Conservation (phyloP, 2,797 vertebrate genomes). For the Onychomys arenicola region DNA sequence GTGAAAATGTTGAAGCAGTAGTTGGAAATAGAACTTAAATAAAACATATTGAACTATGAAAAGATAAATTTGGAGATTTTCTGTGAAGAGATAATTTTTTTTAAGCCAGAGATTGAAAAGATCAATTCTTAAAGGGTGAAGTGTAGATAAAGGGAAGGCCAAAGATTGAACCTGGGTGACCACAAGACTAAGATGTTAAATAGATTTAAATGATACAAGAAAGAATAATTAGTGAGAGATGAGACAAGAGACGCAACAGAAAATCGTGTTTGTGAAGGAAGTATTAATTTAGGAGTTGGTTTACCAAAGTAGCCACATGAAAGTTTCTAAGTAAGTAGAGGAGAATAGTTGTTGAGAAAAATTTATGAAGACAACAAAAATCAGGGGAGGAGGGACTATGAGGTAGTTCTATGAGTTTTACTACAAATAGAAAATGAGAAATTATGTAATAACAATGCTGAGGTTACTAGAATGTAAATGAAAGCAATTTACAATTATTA, state of each 20-base stretch:
- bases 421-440: constrained; percentile 6
- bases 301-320: not conserved
- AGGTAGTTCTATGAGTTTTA: not conserved
- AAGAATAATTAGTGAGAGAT: not conserved
- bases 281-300: not conserved
- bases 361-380: not conserved
- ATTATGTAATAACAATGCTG: not conserved
- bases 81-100: not conserved
- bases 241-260: not conserved
- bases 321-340: constrained; percentile 19
- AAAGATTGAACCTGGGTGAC: not conserved
- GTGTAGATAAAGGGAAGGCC: not conserved
- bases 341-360: not conserved
- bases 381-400: not conserved
- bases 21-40: constrained; percentile 19
- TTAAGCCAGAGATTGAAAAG: constrained; percentile 14
- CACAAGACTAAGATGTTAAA: not conserved
- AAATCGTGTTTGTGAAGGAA: not conserved
- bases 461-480: constrained; percentile 13
- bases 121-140: not conserved
- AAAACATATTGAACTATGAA: not conserved
- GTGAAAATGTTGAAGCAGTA: not conserved
- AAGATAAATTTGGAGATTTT: not conserved
- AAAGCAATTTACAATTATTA: constrained; percentile 19
- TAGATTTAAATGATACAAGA: not conserved